These are phyloP conservation scores for Glyphotaelius pellucidus DNA, from an alignment of 2,888 invertebrate genomes.

Conservation along the genomic window DNA sequence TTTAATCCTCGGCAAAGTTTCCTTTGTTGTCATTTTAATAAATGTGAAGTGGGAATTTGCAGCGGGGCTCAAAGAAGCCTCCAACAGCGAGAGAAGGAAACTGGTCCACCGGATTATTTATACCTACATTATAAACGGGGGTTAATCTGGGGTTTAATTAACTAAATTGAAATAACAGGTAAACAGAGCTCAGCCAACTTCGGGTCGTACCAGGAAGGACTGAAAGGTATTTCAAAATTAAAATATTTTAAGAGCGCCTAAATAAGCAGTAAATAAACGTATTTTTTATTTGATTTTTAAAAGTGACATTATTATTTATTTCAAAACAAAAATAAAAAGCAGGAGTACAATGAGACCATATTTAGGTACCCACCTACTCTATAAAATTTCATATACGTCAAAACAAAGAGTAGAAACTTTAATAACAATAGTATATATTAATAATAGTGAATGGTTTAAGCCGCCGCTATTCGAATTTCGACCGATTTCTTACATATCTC, in stretches of 20 bases:
- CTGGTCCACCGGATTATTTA: slow-evolving; percentile 37
- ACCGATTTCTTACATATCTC: too few species aligned
- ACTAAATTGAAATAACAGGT: slow-evolving; percentile 63
- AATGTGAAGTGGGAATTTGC: slow-evolving; percentile 55
- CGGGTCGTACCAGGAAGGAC: neutral
- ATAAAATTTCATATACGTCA: too few species aligned
- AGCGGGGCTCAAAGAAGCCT: slow-evolving; percentile 9
- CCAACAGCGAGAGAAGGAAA: slow-evolving; percentile 23
- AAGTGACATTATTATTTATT: neutral
- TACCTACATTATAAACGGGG: slow-evolving; percentile 57
- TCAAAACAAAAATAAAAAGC: neutral
- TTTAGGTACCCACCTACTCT: neutral
- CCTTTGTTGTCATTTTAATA: slow-evolving; percentile 57
- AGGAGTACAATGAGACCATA: neutral
- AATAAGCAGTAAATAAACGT: neutral
- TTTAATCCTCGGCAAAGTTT: neutral
- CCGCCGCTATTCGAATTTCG: too few species aligned
- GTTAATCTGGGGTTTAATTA: slow-evolving; percentile 63
- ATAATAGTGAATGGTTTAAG: too few species aligned
- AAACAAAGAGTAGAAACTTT: too few species aligned
- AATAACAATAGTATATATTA: too few species aligned
- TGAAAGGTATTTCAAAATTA: neutral
- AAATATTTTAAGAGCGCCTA: neutral
- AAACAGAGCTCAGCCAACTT: slow-evolving; percentile 32
- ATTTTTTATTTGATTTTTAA: neutral